phyloP scores from a whole-genome alignment of 2,113 vertebrate species.

The Chionomys nivalis region DNA sequence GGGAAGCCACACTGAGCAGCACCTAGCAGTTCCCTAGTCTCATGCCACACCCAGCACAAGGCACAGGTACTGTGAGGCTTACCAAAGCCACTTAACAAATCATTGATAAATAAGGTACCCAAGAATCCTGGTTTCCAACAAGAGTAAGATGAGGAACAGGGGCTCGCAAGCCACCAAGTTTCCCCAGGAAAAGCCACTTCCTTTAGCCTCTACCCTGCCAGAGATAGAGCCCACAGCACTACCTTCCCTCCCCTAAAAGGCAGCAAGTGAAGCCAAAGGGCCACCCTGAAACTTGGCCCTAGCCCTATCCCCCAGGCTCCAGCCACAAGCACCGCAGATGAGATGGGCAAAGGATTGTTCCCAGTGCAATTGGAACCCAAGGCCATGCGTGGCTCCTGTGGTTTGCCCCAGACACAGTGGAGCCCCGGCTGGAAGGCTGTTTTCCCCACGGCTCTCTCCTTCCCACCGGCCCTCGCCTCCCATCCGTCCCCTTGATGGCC shows the following conservation, averaged over 20 bases:
- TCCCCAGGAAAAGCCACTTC: not conserved
- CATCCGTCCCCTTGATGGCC: not conserved
- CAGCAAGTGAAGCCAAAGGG: not conserved
- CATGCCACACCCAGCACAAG: not conserved
- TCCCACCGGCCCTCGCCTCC: not conserved
- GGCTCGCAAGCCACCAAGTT: not conserved
- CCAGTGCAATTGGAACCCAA: slow-evolving; percentile 60
- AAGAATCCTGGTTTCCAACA: not conserved
- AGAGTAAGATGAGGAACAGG: not conserved
- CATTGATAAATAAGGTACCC: not conserved
- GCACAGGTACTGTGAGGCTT: not conserved
- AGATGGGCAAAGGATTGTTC: slow-evolving; percentile 55
- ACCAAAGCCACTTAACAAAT: not conserved
- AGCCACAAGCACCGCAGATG: slow-evolving; percentile 3
- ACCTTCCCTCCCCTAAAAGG: no score
- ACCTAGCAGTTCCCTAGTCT: not conserved
- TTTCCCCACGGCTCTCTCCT: slow-evolving; percentile 44
- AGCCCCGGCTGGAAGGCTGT: slow-evolving; percentile 63
- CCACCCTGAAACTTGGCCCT: slow-evolving; percentile 72
- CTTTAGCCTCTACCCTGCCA: not conserved
- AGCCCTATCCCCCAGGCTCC: not conserved
- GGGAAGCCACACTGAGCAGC: not conserved
- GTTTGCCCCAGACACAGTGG: slow-evolving; percentile 70
- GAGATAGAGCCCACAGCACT: not conserved
- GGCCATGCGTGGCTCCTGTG: slow-evolving; percentile 74